phyloP scores from a whole-genome alignment of 2,113 vertebrate species.

The Nettapus auritus region DNA sequence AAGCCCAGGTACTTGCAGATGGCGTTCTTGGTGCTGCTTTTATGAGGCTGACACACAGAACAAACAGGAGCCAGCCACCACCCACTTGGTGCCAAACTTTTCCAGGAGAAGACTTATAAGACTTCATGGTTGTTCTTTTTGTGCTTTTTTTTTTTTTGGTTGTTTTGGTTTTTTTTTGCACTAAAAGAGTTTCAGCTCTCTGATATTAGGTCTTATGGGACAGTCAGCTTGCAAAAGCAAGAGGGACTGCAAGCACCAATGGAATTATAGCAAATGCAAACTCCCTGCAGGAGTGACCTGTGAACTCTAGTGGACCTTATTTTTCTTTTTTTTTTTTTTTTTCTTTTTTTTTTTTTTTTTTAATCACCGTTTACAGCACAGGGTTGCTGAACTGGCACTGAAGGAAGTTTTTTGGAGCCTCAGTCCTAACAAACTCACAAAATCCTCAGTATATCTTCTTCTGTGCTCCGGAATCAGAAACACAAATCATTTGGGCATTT shows the following conservation, averaged over 20 bases:
- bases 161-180: slow-evolving; percentile 43
- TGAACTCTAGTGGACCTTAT: slow-evolving; percentile 20
- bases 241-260: not conserved
- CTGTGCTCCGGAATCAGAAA: not conserved
- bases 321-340: not conserved
- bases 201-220: not conserved
- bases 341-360: not conserved
- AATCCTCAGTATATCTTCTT: not conserved
- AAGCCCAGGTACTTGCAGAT: slow-evolving; percentile 15
- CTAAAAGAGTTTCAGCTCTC: slow-evolving; percentile 67
- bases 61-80: slow-evolving; percentile 46
- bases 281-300: not conserved
- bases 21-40: slow-evolving; percentile 33
- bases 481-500: not conserved
- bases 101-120: slow-evolving; percentile 22
- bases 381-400: slow-evolving; percentile 43
- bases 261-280: not conserved
- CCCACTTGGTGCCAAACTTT: slow-evolving; percentile 77
- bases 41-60: not conserved
- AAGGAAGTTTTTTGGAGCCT: not conserved
- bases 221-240: slow-evolving; percentile 27
- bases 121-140: not conserved
- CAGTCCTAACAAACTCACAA: not conserved
- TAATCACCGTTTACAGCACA: slow-evolving; percentile 3
- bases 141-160: not conserved